Conservation (phyloP, 2,888 invertebrate species). For the Physocephala rufipes region DNA sequence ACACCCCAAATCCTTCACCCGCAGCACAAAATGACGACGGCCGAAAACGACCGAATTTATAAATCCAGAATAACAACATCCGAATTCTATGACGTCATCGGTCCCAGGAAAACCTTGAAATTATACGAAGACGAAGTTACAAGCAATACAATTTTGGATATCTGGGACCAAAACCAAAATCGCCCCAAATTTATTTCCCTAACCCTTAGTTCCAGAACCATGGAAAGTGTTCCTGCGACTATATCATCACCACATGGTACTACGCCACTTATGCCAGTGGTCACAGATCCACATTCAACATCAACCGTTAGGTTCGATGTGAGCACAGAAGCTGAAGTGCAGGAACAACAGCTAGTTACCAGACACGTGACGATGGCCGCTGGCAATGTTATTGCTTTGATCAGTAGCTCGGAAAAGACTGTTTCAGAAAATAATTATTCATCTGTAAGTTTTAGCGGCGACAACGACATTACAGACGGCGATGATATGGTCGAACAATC, state of each 20-base stretch:
- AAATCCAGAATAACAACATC: slow-evolving; percentile 35
- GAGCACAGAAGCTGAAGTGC: slow-evolving; percentile 24
- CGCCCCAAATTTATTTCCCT: slow-evolving; percentile 34
- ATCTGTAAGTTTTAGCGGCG: slow-evolving; percentile 50
- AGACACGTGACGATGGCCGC: slow-evolving; percentile 4
- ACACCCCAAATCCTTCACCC: neutral
- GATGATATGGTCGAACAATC: slow-evolving; percentile 43
- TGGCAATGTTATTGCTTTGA: slow-evolving; percentile 57
- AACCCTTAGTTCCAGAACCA: neutral
- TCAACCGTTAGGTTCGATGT: slow-evolving; percentile 19
- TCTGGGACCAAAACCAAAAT: slow-evolving; percentile 42
- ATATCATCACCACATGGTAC: slow-evolving; percentile 6
- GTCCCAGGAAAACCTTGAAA: slow-evolving; percentile 45
- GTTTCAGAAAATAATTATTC: slow-evolving; percentile 57
- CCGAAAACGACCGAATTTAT: slow-evolving; percentile 47
- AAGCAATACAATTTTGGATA: slow-evolving; percentile 1
- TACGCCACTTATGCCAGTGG: neutral
- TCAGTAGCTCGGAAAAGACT: slow-evolving; percentile 61
- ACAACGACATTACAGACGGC: slow-evolving; percentile 33
- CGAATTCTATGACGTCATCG: slow-evolving; percentile 43
- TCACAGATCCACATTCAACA: slow-evolving; percentile 11
- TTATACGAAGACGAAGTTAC: slow-evolving; percentile 39
- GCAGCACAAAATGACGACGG: slow-evolving; percentile 41
- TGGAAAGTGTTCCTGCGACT: slow-evolving; percentile 25
- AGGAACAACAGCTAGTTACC: slow-evolving; percentile 29